These are phyloP conservation scores for Eristalinus sepulchralis DNA, from an alignment of 2,888 invertebrate genomes.

Conservation along the genomic window DNA sequence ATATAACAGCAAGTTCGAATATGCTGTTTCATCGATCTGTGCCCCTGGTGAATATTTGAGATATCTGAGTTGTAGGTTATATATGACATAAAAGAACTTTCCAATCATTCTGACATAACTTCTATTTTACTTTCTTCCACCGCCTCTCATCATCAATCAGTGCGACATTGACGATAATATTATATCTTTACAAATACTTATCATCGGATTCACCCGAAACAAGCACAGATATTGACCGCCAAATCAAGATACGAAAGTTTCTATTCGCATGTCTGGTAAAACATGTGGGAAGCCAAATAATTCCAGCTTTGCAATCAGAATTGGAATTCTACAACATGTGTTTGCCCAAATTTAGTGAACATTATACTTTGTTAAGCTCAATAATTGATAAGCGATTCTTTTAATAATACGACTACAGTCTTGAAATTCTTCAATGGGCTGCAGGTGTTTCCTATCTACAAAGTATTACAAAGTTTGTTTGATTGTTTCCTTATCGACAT, in stretches of 20 bases:
- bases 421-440: constrained; percentile 1
- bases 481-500: not conserved
- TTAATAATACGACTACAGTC: not conserved
- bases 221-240: not conserved
- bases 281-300: not conserved
- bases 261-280: not conserved
- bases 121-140: not conserved
- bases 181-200: not conserved
- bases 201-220: not conserved
- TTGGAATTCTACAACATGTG: not conserved
- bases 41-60: too few species aligned
- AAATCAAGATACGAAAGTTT: not conserved
- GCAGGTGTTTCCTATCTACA: constrained; percentile 32
- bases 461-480: not conserved
- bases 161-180: not conserved
- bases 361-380: not conserved
- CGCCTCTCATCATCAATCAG: not conserved
- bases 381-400: not conserved
- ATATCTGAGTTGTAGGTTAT: too few species aligned
- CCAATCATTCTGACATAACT: too few species aligned
- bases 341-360: not conserved
- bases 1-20: too few species aligned
- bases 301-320: not conserved
- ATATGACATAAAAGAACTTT: too few species aligned
- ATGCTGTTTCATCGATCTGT: too few species aligned